Base-by-base conservation (phyloP, 2,797 vertebrate genomes). In the Rhinogobio ventralis region DNA sequence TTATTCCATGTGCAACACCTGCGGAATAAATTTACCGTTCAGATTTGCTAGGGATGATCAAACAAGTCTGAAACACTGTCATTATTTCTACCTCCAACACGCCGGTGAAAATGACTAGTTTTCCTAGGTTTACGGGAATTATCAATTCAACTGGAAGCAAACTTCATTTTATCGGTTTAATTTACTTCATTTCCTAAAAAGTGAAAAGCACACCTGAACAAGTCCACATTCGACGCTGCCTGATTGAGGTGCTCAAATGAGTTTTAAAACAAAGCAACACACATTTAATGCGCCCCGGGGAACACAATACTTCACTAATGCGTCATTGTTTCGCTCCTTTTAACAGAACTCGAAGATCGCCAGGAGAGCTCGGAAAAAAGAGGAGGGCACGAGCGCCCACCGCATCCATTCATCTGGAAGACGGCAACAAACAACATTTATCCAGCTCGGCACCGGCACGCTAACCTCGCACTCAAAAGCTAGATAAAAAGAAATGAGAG, bases 11-110 rank as follows among this genome's bases (percentile, higher is more conserved):
- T 93, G 94, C 93, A 96, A 95, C 95, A 96, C 95, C 95, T 96
- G 95, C 95, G 93, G 94, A 95, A 95, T 93, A 95, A 95, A 96
- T 95, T 95, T 95, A 94, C 93, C 94, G 95, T 95, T 94, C 93
- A 94, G 94, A 95, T 96, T 94, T 94, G 94, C 93, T 91, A 94
- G 94, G 93, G 94, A 95, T 94, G 94, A 95, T 95, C 95, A 96
- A 95, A 95, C 95, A 94, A 94, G 92, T 90, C 90, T 90, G 92
- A 95, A 96, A 95, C 94, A 94, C 95, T 95, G 94, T 96, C 95
- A 96, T 96, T 95, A 96, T 95, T 95, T 95, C 94, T 93, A 93
- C 92, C 94, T 95, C 94, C 93, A 92, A 94, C 93, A 91, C 91
- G 87, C 89, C 87, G 85, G 86, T 57, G 89, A 89, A 91, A 91